These are phyloP conservation scores for Silurus lanzhouensis DNA, from an alignment of 2,797 vertebrate genomes.

Conservation along the genomic window DNA sequence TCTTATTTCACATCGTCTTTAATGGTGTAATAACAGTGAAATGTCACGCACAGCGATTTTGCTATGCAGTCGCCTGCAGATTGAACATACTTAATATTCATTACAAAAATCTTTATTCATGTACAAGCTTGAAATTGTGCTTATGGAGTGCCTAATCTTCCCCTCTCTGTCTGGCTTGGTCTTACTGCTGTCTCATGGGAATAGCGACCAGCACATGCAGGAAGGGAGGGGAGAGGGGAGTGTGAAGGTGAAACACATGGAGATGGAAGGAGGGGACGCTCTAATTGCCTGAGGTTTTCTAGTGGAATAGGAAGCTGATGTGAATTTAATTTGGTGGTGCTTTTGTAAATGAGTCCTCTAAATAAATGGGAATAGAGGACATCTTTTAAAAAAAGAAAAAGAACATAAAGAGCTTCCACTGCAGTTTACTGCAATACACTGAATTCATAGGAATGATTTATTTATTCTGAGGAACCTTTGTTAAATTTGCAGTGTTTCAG, in stretches of 20 bases:
- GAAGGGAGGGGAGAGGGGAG: conserved; percentile 22
- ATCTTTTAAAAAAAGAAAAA: not conserved
- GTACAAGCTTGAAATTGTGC: conserved; percentile 2
- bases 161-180: not conserved
- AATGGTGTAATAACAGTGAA: not conserved
- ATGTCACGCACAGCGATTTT: not conserved
- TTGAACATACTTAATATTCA: not conserved
- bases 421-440: not conserved
- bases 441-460: not conserved
- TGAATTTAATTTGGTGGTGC: conserved; percentile 48
- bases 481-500: not conserved
- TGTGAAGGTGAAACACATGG: conserved; percentile 34
- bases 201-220: conserved; percentile 22
- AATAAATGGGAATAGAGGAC: not conserved
- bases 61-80: not conserved
- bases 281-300: conserved; percentile 49
- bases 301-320: conserved; percentile 30
- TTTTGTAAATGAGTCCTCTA: conserved; percentile 32
- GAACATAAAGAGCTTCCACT: not conserved
- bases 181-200: conserved; percentile 19
- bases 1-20: not conserved
- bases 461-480: not conserved
- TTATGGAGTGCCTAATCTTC: not conserved
- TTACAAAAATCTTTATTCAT: conserved; percentile 13
- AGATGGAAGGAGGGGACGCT: conserved; percentile 32